A percentile compares a stretch with the other conserved stretches of the same genome.
Evolutionary conservation across 2,113 vertebrate species (phyloP).

Genomic region (Trematocara unimaculatum): DNA sequence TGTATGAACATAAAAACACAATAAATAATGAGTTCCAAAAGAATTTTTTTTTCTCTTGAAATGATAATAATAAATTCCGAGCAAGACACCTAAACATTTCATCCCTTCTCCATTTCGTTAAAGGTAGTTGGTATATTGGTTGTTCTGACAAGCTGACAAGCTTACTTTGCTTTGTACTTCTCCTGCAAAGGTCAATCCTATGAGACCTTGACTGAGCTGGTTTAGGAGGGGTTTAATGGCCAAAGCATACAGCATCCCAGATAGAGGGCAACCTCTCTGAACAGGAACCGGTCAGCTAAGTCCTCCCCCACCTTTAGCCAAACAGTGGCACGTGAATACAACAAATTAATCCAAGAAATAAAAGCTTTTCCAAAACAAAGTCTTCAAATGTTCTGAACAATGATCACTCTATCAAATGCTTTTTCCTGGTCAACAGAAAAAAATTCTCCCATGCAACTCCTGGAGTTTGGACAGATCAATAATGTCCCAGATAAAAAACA

Average conservation of each 20-base stretch:
- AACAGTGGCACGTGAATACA: neutral
- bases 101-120: neutral
- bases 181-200: neutral
- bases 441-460: neutral
- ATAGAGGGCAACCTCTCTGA: neutral
- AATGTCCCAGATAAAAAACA: neutral
- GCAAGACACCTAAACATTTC: neutral
- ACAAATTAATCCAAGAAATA: neutral
- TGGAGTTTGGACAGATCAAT: neutral
- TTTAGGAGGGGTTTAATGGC: neutral
- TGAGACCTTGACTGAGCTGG: neutral
- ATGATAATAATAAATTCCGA: neutral
- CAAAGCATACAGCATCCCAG: neutral
- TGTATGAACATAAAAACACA: neutral
- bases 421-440: neutral
- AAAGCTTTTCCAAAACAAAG: neutral
- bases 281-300: neutral
- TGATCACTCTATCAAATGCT: neutral
- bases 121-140: neutral
- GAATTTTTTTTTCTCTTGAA: fast-evolving
- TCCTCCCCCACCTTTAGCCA: neutral
- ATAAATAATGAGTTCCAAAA: neutral
- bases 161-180: neutral
- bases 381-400: neutral
- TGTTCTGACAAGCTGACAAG: neutral